These are phyloP conservation scores for Scalopus aquaticus DNA, from an alignment of 2,113 vertebrate genomes.

Conservation along the genomic window DNA sequence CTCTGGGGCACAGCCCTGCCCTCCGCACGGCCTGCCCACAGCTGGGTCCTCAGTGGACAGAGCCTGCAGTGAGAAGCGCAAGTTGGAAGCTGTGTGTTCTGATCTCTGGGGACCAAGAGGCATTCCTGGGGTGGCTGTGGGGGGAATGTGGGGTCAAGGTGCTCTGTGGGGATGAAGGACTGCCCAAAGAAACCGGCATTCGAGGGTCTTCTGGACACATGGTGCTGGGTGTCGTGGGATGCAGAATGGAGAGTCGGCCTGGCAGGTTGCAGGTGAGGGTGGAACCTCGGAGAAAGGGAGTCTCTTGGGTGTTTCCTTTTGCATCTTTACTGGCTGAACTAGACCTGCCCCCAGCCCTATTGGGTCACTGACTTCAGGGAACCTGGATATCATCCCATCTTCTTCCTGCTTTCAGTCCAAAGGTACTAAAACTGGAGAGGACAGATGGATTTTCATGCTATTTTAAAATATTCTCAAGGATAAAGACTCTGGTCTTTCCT, in stretches of 20 bases:
- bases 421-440: background rate
- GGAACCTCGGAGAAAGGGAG: background rate
- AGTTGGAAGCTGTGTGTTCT: background rate
- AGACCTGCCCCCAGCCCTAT: background rate
- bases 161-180: background rate
- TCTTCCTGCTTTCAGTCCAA: background rate
- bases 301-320: background rate
- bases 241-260: background rate
- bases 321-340: background rate
- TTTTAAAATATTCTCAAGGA: background rate
- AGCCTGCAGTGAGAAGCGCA: background rate
- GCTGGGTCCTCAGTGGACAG: background rate
- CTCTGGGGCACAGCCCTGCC: fast-evolving
- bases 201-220: background rate
- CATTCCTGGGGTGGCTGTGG: too few relatives aligned
- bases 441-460: background rate
- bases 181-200: background rate
- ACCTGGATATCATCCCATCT: background rate
- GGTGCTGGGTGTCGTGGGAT: background rate
- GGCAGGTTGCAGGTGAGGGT: background rate
- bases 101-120: too few relatives aligned
- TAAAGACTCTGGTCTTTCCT: background rate
- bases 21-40: background rate
- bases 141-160: background rate
- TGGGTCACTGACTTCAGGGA: background rate